A percentile compares a stretch with the other conserved stretches of the same genome.
Evolutionary conservation across 2,888 invertebrate genomes (phyloP).

Genomic region (Clusia tigrina): DNA sequence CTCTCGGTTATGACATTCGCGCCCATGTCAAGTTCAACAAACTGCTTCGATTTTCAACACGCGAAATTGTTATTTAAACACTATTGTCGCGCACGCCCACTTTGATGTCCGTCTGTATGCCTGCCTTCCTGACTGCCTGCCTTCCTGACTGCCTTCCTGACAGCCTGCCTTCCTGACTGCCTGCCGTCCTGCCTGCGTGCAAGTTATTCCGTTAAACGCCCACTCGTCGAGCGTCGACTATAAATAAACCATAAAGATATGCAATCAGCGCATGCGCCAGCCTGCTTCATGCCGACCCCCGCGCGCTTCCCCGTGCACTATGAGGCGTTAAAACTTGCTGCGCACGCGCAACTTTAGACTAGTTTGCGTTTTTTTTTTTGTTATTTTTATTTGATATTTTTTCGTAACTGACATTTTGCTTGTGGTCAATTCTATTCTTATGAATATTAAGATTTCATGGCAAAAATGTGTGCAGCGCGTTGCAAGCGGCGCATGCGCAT

Average conservation of each 20-base stretch:
- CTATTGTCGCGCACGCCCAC: slow-evolving; percentile 5
- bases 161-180: slow-evolving; percentile 7
- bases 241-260: slow-evolving; percentile 39
- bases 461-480: slow-evolving; percentile 8
- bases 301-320: slow-evolving; percentile 19
- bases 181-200: slow-evolving; percentile 8
- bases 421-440: slow-evolving; percentile 19
- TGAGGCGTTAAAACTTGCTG: slow-evolving; percentile 2
- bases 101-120: no score
- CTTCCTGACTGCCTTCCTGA: background rate
- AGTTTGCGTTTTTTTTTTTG: no score
- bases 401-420: slow-evolving; percentile 30
- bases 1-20: slow-evolving; percentile 36
- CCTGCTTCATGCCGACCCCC: slow-evolving; percentile 10
- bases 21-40: slow-evolving; percentile 42
- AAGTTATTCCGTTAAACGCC: slow-evolving; percentile 27
- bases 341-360: background rate
- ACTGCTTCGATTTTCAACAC: slow-evolving; percentile 32
- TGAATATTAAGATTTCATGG: slow-evolving; percentile 27
- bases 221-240: slow-evolving; percentile 12
- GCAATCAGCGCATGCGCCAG: slow-evolving; percentile 37
- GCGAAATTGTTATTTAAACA: slow-evolving; percentile 30
- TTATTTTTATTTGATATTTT: no score
- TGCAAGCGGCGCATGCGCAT: slow-evolving; percentile 6
- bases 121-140: background rate